A percentile compares a stretch with the other conserved stretches of the same genome.
These are phyloP conservation scores for Acanthosepion pharaonis DNA, from an alignment of 2,888 invertebrate genomes.

Conservation along the genomic window DNA sequence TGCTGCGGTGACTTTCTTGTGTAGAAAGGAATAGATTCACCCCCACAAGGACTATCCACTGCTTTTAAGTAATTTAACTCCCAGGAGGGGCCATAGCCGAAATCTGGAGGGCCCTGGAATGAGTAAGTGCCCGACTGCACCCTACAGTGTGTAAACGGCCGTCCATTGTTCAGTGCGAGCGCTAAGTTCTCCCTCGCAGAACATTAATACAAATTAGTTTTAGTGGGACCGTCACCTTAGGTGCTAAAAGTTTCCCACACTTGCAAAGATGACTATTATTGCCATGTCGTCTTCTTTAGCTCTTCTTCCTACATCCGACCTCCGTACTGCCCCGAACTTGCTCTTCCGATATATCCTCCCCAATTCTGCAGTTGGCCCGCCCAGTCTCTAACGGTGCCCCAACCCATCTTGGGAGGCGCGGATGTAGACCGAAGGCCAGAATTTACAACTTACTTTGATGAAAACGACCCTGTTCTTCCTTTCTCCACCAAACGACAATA, in stretches of 20 bases:
- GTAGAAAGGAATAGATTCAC: constrained; percentile 33
- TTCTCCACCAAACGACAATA: background rate
- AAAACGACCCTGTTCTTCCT: constrained; percentile 33
- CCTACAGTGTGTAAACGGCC: constrained; percentile 42
- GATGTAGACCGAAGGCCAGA: background rate
- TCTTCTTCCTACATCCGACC: constrained; percentile 41
- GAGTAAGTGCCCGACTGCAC: constrained; percentile 36
- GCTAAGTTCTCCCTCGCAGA: constrained; percentile 40
- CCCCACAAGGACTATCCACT: constrained; percentile 33
- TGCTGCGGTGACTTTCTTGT: constrained; percentile 40
- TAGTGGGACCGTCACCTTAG: constrained; percentile 45
- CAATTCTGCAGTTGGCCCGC: background rate
- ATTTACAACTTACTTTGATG: background rate
- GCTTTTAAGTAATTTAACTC: constrained; percentile 43
- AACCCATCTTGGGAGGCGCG: constrained; percentile 17
- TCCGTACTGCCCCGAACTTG: background rate
- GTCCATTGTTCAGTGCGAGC: constrained; percentile 40
- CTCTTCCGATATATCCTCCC: constrained; percentile 24
- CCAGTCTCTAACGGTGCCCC: background rate
- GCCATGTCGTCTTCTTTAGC: constrained; percentile 17
- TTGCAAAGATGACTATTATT: background rate
- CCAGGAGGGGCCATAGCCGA: constrained; percentile 43
- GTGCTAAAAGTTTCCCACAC: constrained; percentile 44
- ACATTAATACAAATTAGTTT: constrained; percentile 45
- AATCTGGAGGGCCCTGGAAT: constrained; percentile 44